phyloP scores from a whole-genome alignment of 2,113 vertebrate genomes.

The Seriola aureovittata region DNA sequence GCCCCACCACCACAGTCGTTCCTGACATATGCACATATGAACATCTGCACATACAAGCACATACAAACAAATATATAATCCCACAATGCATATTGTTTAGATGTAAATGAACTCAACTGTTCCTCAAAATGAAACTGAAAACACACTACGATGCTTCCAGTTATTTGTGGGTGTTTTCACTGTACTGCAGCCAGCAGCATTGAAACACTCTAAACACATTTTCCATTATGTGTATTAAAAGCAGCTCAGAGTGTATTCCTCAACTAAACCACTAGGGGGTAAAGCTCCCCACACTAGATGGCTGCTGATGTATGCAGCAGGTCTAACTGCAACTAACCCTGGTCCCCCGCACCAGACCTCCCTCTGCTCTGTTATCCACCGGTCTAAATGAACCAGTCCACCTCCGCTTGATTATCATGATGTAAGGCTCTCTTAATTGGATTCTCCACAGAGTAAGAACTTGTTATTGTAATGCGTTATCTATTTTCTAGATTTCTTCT shows the following conservation, averaged over 20 bases:
- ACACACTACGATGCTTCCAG: neutral
- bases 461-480: constrained; percentile 79
- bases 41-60: constrained; percentile 58
- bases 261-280: constrained; percentile 81
- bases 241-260: constrained; percentile 39
- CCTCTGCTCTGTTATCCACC: constrained; percentile 73
- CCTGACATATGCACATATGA: constrained; percentile 37
- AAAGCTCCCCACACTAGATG: constrained; percentile 73
- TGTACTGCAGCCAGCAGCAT: constrained; percentile 30
- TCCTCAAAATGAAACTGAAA: constrained; percentile 14
- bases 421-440: constrained; percentile 80
- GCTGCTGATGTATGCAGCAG: constrained; percentile 70
- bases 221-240: constrained; percentile 56
- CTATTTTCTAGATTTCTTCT: constrained; percentile 78
- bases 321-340: constrained; percentile 72
- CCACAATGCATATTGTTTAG: constrained; percentile 18
- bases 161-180: constrained; percentile 33
- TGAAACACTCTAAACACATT: constrained; percentile 39
- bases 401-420: constrained; percentile 78
- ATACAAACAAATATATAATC: neutral
- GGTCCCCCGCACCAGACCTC: constrained; percentile 70
- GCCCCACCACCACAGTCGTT: constrained; percentile 41
- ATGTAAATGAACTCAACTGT: constrained; percentile 1
- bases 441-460: constrained; percentile 77
- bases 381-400: constrained; percentile 77